Evolutionary conservation across 2,113 vertebrate species (phyloP), one percentile per base, ranked within the genome.

Genomic region (Pangasianodon gigas): DNA sequence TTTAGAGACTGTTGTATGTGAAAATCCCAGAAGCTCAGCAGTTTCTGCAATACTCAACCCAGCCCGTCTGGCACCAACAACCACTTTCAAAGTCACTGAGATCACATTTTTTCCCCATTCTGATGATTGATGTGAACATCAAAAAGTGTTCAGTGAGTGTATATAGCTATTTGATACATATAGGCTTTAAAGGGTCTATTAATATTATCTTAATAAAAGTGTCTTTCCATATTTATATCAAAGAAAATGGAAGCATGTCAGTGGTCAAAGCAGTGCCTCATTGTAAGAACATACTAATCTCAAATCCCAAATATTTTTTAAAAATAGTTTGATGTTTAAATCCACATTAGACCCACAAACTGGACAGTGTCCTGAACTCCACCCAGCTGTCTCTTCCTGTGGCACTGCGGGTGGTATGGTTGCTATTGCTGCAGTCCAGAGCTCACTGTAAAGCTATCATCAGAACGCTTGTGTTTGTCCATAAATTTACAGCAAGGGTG

Each of bases 401-500:
- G 46, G n/a, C 87, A 16, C 83, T 62, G 69, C 56, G 74, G 87
- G 74, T 88, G 90, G 82, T 90, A 56, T 37, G 24, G 46, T 10
- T 58, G 51, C 83, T 51, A 46, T 48, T 65, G 82, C 74, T 29
- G 29, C 52, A 82, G 26, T 44, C 67, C 74, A 82, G 60, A 62
- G 62, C 62, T 77, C 65, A 41, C 69, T 89, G 87, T 87, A 84
- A 82, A 90, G 65, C 85, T 74, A n/a, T 83, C 85, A 87, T 82
- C 85, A 82, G 83, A 60, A 19, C 1, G 41, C 10, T 67, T 88
- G 88, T 86, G 81, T 90, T 87, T 90, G 87, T 87, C 71, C 85
- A 81, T 91, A 91, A 88, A 90, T 91, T 84, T 86, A 54, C 54
- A 41, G 24, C 24, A 75, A 48, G 85, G 44, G 80, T 60, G 84